Conservation (phyloP, 2,888 invertebrate genomes). For the Lamellibrachia columna region DNA sequence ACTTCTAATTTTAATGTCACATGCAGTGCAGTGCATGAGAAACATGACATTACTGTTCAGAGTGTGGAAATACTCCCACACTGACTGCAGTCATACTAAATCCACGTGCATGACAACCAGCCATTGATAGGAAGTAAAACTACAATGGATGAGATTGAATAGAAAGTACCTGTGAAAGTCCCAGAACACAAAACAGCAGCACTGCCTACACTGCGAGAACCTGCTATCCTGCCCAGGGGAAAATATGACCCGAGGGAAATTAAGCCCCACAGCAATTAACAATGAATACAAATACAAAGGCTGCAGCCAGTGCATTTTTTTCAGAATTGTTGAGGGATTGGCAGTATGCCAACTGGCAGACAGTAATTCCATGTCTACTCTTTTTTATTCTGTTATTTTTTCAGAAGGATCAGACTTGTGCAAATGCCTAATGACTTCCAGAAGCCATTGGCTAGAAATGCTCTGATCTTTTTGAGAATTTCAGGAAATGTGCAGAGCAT, state of each 20-base stretch:
- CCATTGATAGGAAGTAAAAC: background rate
- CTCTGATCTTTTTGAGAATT: background rate
- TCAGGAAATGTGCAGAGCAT: background rate
- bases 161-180: background rate
- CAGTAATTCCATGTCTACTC: background rate
- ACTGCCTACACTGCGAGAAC: background rate
- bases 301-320: background rate
- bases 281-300: background rate
- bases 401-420: background rate
- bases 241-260: background rate
- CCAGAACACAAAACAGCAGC: background rate
- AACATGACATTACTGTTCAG: background rate
- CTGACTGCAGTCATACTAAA: background rate
- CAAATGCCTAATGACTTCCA: background rate
- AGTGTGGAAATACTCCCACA: background rate
- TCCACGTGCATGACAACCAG: background rate
- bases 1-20: background rate
- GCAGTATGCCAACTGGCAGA: background rate
- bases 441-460: background rate
- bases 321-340: background rate
- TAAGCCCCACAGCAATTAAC: background rate
- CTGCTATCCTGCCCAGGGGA: background rate
- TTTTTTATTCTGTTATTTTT: background rate
- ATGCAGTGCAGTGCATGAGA: background rate
- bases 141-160: slow-evolving; percentile 4